phyloP scores from a whole-genome alignment of 2,888 invertebrate genomes.

The Vanessa cardui region DNA sequence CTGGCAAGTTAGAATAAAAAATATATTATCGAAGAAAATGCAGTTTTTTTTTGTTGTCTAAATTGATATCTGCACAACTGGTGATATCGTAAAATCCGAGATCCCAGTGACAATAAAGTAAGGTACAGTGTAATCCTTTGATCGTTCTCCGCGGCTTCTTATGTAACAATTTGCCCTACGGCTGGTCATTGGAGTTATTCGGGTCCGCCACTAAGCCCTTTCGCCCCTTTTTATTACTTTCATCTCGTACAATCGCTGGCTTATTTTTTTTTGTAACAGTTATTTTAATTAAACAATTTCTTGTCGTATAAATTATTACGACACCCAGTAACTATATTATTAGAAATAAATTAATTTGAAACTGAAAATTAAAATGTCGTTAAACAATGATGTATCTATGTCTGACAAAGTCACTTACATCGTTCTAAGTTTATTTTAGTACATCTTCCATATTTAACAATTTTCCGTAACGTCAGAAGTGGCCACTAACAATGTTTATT shows the following conservation, averaged over 20 bases:
- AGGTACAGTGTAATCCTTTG: constrained; percentile 46
- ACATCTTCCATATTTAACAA: neutral
- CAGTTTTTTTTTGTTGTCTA: constrained; percentile 39
- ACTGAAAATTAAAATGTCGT: too few species aligned
- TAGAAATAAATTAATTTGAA: too few species aligned
- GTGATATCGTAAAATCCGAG: constrained; percentile 40
- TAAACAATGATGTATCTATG: too few species aligned
- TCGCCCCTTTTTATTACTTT: constrained; percentile 38
- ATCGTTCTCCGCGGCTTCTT: constrained; percentile 44
- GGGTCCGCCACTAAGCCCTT: constrained; percentile 37
- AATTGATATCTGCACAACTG: constrained; percentile 45
- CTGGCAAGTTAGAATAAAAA: neutral
- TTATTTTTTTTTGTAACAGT: constrained; percentile 3
- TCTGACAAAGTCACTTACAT: too few species aligned
- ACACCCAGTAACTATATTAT: too few species aligned
- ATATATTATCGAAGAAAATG: neutral
- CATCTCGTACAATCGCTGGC: constrained; percentile 28
- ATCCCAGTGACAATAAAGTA: constrained; percentile 40
- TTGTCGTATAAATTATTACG: neutral
- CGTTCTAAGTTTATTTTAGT: too few species aligned
- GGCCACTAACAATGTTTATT: neutral
- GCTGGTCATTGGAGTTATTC: constrained; percentile 39
- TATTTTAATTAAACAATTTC: constrained; percentile 8
- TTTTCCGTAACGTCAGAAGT: neutral
- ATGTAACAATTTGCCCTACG: constrained; percentile 46